Percentiles rank a stretch among this genome's conserved stretches.
Evolutionary conservation across 2,797 vertebrate genomes (phyloP).

Genomic region (Austrolebias charrua): DNA sequence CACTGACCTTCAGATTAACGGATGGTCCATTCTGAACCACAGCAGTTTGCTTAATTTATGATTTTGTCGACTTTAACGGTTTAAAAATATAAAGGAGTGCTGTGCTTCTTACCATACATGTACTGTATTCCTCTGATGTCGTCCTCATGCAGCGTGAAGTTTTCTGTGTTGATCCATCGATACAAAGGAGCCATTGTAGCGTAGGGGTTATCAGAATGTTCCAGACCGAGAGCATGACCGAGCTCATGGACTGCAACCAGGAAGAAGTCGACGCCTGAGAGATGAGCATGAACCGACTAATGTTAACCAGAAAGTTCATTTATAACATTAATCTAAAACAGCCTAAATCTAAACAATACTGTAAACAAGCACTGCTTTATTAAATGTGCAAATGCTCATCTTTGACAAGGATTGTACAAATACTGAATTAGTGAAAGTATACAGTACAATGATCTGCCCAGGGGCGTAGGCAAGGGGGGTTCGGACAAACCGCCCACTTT

Average conservation of each 20-base stretch:
- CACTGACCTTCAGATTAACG: neutral
- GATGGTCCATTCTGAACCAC: neutral
- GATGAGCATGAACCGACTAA: neutral
- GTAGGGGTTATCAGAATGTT: conserved; percentile 90
- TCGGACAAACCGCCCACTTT: no score
- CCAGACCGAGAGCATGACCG: conserved; percentile 91
- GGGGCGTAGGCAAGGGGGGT: no score
- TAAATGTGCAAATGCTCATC: neutral
- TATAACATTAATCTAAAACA: neutral
- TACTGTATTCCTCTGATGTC: conserved; percentile 91
- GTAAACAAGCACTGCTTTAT: no score
- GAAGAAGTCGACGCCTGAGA: conserved; percentile 89
- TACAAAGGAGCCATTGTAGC: conserved; percentile 97
- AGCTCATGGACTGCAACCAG: conserved; percentile 94
- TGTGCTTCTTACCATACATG: conserved; percentile 87
- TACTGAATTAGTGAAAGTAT: neutral
- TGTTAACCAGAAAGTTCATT: no score
- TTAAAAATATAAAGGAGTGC: neutral
- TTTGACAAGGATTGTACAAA: neutral
- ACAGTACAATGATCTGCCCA: no score
- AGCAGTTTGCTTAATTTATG: neutral
- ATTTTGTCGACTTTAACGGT: neutral
- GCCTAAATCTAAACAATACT: neutral
- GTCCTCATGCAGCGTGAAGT: conserved; percentile 89
- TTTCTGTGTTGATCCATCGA: conserved; percentile 90